These are phyloP conservation scores for Pinctada fucata DNA, from an alignment of 2,888 invertebrate species.

Conservation along the genomic window DNA sequence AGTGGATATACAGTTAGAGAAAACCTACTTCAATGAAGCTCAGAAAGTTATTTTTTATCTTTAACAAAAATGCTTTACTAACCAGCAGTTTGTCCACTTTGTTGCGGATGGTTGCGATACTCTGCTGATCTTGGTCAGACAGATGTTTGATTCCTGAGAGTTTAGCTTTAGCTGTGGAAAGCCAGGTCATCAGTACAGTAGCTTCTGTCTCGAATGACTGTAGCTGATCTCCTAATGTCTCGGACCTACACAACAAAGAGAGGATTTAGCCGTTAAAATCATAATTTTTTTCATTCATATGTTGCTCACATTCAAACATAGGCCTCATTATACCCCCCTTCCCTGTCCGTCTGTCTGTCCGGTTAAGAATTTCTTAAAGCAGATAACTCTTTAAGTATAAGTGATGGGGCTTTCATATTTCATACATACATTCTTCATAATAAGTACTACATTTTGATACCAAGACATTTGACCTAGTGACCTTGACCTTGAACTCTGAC, in stretches of 20 bases:
- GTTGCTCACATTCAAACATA: conserved; percentile 12
- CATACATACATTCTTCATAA: too few relatives aligned
- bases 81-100: conserved; percentile 74
- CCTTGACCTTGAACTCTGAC: too few relatives aligned
- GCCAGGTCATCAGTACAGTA: conserved; percentile 68
- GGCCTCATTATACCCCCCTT: not conserved
- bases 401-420: too few relatives aligned
- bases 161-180: conserved; percentile 65
- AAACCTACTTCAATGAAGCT: too few relatives aligned
- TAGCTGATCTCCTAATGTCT: conserved; percentile 69
- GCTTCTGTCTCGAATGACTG: conserved; percentile 71
- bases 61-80: conserved; percentile 37
- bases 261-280: not conserved
- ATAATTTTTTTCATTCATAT: not conserved
- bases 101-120: conserved; percentile 64
- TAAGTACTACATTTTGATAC: too few relatives aligned
- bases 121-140: conserved; percentile 63
- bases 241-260: conserved; percentile 56
- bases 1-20: too few relatives aligned
- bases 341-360: too few relatives aligned
- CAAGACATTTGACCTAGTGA: too few relatives aligned
- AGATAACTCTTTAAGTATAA: too few relatives aligned
- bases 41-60: not conserved
- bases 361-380: too few relatives aligned
- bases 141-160: conserved; percentile 64